Evolutionary conservation across 2,888 invertebrate genomes (phyloP), one percentile per base, ranked within the genome.

Genomic region (Ophion obscuratus): DNA sequence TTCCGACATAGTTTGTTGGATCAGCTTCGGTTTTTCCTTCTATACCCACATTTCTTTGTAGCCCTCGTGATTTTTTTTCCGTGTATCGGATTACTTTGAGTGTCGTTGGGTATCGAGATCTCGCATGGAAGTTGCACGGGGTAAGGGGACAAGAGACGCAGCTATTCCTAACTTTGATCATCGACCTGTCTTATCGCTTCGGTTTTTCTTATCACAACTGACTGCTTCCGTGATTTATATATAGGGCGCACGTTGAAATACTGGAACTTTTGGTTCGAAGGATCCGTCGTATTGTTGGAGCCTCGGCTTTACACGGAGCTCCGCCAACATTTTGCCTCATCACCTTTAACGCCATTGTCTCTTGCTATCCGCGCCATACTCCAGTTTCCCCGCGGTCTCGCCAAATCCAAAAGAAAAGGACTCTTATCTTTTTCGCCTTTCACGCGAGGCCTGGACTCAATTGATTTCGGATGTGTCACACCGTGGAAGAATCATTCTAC

Each of bases 391-490:
- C 62, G 36, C 47, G 61, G 31, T 44, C 11, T 57, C 79, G 9
- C 76, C 64, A 44, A 75, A 66, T 81, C 62, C 78, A 24, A 47
- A 78, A 83, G 78, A 78, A 81, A 84, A 79, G 67, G 75, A 81
- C 74, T 78, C 84, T 79, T 67, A 84, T 86, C 81, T 79, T 44
- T 79, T 64, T 57, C 44, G 70, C 76, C 67, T 70, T 57, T 76
- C 76, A 62, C 27, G 53, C 20, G 57, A 14, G 75, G 40, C 44
- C 40, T 27, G 66, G 78, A 66, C 14, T 81, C 86, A 79, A 86
- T 84, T 86, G 86, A 86, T 86, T 86, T 79, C 75, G 83, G 70
- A 84, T 78, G 81, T 84, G 78, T 24, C 75, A 62, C 61, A 70
- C 59, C 2, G 31, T 31, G 59, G 57, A 66, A 79, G 31, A 67